A percentile compares a stretch with the other conserved stretches of the same genome.
These are phyloP conservation scores for Xiphydria camelus DNA, from an alignment of 2,888 invertebrate species.

Conservation along the genomic window DNA sequence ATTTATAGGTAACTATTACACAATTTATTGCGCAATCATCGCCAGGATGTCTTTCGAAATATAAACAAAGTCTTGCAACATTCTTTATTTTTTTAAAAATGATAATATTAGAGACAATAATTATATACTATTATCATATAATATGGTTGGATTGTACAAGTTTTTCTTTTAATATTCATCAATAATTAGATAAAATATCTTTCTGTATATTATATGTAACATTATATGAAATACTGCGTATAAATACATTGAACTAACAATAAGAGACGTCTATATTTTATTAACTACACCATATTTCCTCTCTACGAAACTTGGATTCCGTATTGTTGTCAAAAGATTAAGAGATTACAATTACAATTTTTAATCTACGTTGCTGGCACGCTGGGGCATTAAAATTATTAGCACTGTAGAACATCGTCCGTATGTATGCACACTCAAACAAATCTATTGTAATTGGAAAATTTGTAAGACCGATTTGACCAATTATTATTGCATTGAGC, in stretches of 20 bases:
- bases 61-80: slow-evolving; percentile 28
- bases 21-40: too few relatives aligned
- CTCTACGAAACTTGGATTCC: slow-evolving; percentile 11
- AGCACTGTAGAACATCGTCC: too few relatives aligned
- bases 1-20: too few relatives aligned
- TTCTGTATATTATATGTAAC: slow-evolving; percentile 40
- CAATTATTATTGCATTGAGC: too few relatives aligned
- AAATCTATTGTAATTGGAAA: background rate
- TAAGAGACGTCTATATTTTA: slow-evolving; percentile 22
- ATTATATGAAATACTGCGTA: slow-evolving; percentile 48
- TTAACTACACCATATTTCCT: slow-evolving; percentile 16
- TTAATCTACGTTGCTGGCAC: slow-evolving; percentile 12
- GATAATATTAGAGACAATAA: slow-evolving; percentile 32
- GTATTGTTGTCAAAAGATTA: slow-evolving; percentile 17
- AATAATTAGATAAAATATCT: slow-evolving; percentile 39
- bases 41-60: too few relatives aligned
- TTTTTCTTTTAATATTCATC: slow-evolving; percentile 17
- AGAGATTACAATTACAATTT: slow-evolving; percentile 14
- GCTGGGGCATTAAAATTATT: background rate
- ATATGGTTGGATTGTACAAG: slow-evolving; percentile 15
- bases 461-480: background rate
- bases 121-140: slow-evolving; percentile 19
- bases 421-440: too few relatives aligned
- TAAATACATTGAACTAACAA: slow-evolving; percentile 46
- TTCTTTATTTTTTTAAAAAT: slow-evolving; percentile 37